Percentiles rank a stretch among this genome's conserved stretches.
phyloP scores from a whole-genome alignment of 2,113 vertebrate genomes.

The Scolopax mira region DNA sequence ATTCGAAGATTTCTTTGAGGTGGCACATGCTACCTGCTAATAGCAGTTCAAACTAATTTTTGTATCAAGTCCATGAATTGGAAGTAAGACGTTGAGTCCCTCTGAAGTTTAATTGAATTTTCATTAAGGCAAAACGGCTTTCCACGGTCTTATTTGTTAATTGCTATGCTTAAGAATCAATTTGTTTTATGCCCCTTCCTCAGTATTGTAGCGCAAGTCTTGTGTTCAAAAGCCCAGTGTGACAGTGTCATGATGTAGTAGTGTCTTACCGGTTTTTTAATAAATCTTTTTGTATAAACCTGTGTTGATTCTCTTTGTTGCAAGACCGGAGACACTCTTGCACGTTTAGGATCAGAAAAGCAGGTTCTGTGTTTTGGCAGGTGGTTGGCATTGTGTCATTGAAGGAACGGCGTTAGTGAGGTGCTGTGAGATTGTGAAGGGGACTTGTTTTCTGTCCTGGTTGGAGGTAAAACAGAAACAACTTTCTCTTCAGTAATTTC shows the following conservation, averaged over 20 bases:
- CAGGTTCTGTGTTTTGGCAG: neutral
- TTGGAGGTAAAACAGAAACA: too few species aligned
- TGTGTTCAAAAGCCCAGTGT: conserved; percentile 82
- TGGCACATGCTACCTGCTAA: conserved; percentile 79
- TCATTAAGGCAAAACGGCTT: conserved; percentile 78
- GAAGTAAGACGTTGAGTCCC: conserved; percentile 79
- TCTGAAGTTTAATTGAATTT: conserved; percentile 80
- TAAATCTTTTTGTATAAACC: conserved; percentile 84
- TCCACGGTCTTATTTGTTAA: conserved; percentile 80
- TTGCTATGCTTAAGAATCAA: conserved; percentile 79
- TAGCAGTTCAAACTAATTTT: conserved; percentile 84
- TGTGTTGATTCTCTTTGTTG: conserved; percentile 56
- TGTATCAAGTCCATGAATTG: conserved; percentile 79
- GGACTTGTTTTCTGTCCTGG: neutral
- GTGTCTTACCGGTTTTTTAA: conserved; percentile 85
- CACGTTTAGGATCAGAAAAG: neutral
- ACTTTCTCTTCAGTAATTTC: too few species aligned
- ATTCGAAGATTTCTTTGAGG: conserved; percentile 83
- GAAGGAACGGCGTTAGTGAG: neutral
- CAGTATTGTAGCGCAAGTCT: conserved; percentile 79
- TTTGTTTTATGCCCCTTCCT: conserved; percentile 73
- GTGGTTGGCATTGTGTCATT: neutral
- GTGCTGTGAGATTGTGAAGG: neutral
- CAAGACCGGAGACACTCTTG: neutral
- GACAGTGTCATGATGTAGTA: conserved; percentile 83